Evolutionary conservation across 2,113 vertebrate species (phyloP).

Genomic region (Semicossyphus pulcher): DNA sequence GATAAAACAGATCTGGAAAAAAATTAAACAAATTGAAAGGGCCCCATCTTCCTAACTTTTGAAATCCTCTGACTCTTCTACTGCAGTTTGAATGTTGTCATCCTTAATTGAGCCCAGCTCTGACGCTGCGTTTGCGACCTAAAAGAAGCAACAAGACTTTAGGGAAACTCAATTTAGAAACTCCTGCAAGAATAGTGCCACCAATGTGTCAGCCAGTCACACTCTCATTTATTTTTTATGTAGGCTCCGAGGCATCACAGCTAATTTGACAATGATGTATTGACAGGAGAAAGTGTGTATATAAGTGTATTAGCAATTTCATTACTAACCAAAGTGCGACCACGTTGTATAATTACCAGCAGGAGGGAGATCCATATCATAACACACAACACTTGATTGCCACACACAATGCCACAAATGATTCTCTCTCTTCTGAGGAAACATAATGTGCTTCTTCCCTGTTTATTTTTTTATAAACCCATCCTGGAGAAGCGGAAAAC

Average conservation of each 20-base stretch:
- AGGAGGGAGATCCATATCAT: slow-evolving; percentile 12
- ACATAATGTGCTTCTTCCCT: slow-evolving; percentile 55
- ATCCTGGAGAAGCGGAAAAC: slow-evolving; percentile 50
- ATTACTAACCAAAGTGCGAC: neutral
- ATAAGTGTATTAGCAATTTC: slow-evolving; percentile 2
- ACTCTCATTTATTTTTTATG: neutral
- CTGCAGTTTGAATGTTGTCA: neutral
- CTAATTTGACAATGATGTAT: slow-evolving; percentile 2
- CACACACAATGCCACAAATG: slow-evolving; percentile 44
- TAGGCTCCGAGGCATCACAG: neutral
- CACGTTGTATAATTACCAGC: slow-evolving; percentile 1
- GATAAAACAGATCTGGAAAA: no score
- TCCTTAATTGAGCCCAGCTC: neutral
- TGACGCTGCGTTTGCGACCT: no score
- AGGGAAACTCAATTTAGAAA: neutral
- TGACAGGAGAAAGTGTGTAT: neutral
- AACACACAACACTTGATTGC: slow-evolving; percentile 19
- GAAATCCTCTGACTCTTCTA: neutral
- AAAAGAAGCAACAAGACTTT: neutral
- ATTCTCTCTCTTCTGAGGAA: slow-evolving; percentile 53
- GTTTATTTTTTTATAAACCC: slow-evolving; percentile 55
- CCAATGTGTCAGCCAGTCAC: neutral
- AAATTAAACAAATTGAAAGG: no score
- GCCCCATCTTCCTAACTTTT: no score
- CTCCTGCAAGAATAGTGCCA: neutral